These are phyloP conservation scores for Callyntrura sp. DNA, from an alignment of 2,888 invertebrate genomes.

Conservation along the genomic window DNA sequence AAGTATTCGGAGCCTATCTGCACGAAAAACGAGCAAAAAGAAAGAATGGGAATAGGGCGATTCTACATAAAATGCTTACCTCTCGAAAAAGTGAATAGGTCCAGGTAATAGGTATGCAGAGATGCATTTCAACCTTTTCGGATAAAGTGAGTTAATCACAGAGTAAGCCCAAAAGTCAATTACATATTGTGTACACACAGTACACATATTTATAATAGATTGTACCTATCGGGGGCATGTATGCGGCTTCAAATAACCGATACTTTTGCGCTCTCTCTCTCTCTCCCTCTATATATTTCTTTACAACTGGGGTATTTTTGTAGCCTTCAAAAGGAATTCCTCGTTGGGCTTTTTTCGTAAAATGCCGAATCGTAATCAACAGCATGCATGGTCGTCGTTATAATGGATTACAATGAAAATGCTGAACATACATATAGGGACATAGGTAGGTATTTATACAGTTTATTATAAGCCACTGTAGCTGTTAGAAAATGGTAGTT, in stretches of 20 bases:
- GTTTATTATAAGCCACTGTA: neutral
- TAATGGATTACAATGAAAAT: conserved; percentile 10
- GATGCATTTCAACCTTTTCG: conserved; percentile 38
- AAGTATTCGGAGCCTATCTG: neutral
- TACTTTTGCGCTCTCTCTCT: neutral
- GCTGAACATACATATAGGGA: no score
- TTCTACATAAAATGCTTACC: neutral
- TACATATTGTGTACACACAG: conserved; percentile 64
- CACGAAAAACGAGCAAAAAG: neutral
- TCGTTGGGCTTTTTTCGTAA: conserved; percentile 39
- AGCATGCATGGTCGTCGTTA: neutral
- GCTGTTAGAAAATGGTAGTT: conserved; percentile 56
- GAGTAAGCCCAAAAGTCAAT: conserved; percentile 69
- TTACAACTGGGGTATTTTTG: conserved; percentile 56
- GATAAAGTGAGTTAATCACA: conserved; percentile 68
- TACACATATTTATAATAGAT: conserved; percentile 42
- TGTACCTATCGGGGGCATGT: neutral
- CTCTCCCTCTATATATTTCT: neutral
- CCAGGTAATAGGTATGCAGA: neutral
- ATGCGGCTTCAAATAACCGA: neutral
- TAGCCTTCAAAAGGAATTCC: conserved; percentile 56
- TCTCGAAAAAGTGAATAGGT: neutral
- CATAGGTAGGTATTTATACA: neutral
- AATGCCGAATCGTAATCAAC: conserved; percentile 66
- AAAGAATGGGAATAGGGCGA: conserved; percentile 11